Base-by-base conservation (phyloP, 1,140 invertebrate genomes). In the Hetaerina americana region DNA sequence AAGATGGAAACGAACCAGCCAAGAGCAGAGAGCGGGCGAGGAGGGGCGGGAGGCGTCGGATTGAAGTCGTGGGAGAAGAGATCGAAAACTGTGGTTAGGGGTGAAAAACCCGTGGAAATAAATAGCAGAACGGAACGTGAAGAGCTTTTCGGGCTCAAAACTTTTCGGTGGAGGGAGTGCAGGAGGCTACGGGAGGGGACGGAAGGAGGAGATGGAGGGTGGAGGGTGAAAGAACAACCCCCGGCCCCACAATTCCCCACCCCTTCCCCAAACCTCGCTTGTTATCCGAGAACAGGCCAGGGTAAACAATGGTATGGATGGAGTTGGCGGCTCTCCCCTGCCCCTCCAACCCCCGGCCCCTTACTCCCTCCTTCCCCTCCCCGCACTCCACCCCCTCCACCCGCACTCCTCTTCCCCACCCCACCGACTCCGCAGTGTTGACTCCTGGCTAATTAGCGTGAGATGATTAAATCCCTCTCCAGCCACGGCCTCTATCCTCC, bases 391-490 rank as follows among this genome's bases (percentile, higher is more conserved):
- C n/a, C n/a, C n/a, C n/a, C n/a, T n/a, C n/a, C n/a, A n/a, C n/a
- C n/a, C n/a, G n/a, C n/a, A n/a, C n/a, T n/a, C n/a, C n/a, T n/a
- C n/a, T n/a, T n/a, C n/a, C n/a, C n/a, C n/a, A n/a, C 40, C 40
- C 40, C 10, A 57, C 40, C 40, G 22, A 18, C 40, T 57, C 40
- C 40, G 10, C 40, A 57, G 2, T 69, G 68, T 69, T 69, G 68
- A 69, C 68, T 69, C 28, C 26, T 26, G 68, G 26, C 68, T 69
- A 69, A 69, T 69, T 69, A 69, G 68, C 28, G 68, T 69, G 68
- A 69, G 68, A 69, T 69, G 68, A 69, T 69, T 69, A 69, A 69
- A 69, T 69, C 68, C 68, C 68, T 6, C 2, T 57, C 40, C 40
- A 40, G 6, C 31, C 31, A 18, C 31, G n/a, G n/a, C n/a, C n/a